These are phyloP conservation scores for Physeter macrocephalus DNA, from an alignment of 2,113 vertebrate species.

Conservation along the genomic window DNA sequence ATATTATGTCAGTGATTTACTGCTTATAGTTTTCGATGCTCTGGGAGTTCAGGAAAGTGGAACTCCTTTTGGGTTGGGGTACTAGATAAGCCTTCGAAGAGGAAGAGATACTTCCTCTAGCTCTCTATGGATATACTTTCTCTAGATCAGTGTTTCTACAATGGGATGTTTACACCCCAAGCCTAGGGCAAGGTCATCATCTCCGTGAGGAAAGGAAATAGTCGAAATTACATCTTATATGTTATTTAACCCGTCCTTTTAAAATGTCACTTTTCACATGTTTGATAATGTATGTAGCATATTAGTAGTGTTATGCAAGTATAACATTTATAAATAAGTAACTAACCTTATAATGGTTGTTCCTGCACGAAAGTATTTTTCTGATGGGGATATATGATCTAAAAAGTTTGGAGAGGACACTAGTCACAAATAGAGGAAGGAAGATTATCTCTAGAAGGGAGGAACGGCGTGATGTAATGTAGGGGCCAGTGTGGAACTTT, in stretches of 20 bases:
- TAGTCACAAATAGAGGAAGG: not conserved
- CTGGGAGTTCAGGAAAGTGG: not conserved
- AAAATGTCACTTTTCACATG: not conserved
- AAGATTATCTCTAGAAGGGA: not conserved
- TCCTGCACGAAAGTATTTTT: not conserved
- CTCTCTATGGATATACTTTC: not conserved
- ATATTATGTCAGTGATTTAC: not conserved
- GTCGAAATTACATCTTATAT: not conserved
- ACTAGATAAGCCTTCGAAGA: not conserved
- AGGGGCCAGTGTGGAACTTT: not conserved
- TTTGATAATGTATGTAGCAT: not conserved
- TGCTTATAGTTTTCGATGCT: not conserved
- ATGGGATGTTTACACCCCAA: not conserved
- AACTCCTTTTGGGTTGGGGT: not conserved
- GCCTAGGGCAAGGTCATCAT: not conserved
- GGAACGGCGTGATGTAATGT: not conserved
- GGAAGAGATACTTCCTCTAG: not conserved
- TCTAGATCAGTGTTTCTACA: not conserved
- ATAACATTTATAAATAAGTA: not conserved
- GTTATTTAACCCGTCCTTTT: slow-evolving; percentile 17
- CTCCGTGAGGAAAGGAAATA: not conserved
- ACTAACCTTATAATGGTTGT: not conserved
- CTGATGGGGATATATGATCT: not conserved
- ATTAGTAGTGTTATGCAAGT: not conserved
- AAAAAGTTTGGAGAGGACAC: not conserved